Percentiles rank a stretch among this genome's conserved stretches.
Evolutionary conservation across 1,140 invertebrate genomes (phyloP).

Genomic region (Dendroctonus ponderosae): DNA sequence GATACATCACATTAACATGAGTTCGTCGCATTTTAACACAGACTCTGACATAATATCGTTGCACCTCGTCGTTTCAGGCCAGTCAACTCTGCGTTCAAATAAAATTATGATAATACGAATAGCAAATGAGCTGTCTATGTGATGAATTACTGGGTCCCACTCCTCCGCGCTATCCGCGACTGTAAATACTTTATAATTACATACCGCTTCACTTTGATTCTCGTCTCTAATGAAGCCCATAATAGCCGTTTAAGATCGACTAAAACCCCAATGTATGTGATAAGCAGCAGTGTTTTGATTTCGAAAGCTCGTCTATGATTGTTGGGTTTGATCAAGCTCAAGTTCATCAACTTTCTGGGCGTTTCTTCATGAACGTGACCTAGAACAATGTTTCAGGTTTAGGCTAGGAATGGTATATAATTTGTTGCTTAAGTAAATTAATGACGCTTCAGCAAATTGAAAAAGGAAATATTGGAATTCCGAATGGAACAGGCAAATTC

Average conservation of each 20-base stretch:
- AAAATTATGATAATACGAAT: conserved; percentile 48
- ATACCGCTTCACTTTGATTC: conserved; percentile 50
- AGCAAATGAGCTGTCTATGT: conserved; percentile 50
- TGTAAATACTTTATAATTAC: conserved; percentile 53
- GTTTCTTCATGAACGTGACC: too few species aligned
- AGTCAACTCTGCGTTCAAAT: conserved; percentile 46
- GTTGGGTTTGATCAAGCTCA: too few species aligned
- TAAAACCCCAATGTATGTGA: not conserved
- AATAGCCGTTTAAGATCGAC: conserved; percentile 44
- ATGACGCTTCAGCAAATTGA: too few species aligned
- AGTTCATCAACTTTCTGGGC: too few species aligned
- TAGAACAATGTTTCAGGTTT: too few species aligned
- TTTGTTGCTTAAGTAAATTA: too few species aligned
- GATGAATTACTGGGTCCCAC: conserved; percentile 49
- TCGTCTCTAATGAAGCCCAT: conserved; percentile 47
- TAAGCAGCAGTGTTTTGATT: too few species aligned
- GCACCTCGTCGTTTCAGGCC: conserved; percentile 39
- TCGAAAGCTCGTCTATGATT: too few species aligned
- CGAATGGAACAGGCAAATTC: too few species aligned
- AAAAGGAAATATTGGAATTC: too few species aligned
- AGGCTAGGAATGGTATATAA: too few species aligned
- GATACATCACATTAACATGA: not conserved
- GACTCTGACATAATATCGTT: conserved; percentile 19
- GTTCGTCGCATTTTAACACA: not conserved
- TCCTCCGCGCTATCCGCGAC: conserved; percentile 44